Conservation (phyloP, 2,113 vertebrate species). For the Sinocyclocheilus anshuiensis region DNA sequence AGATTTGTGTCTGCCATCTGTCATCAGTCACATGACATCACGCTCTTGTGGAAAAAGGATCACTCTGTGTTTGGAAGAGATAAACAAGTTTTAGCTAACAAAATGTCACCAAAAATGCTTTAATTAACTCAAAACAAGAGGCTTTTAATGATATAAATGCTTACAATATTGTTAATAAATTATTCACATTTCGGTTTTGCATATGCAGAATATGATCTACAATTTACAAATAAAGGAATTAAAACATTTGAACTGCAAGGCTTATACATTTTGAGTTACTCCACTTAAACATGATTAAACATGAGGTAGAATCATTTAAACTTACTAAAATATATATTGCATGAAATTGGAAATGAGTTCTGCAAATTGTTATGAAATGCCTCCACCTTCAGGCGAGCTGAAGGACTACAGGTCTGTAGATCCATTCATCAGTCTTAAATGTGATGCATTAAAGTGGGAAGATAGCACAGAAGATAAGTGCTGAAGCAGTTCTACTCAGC, state of each 20-base stretch:
- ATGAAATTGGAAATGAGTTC: background rate
- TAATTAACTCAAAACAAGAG: too few relatives aligned
- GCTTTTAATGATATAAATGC: background rate
- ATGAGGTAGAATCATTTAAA: background rate
- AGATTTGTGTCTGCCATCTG: slow-evolving; percentile 4
- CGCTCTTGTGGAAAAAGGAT: background rate
- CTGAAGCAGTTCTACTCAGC: too few relatives aligned
- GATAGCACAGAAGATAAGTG: too few relatives aligned
- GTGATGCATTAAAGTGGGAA: background rate
- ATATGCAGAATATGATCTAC: background rate
- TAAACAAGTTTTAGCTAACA: background rate
- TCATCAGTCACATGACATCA: background rate
- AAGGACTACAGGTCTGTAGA: background rate
- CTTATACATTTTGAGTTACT: background rate
- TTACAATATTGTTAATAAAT: background rate
- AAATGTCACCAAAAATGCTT: background rate
- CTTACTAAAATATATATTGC: background rate
- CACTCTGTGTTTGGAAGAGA: background rate
- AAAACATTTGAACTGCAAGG: background rate
- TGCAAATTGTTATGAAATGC: background rate
- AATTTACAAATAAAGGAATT: background rate
- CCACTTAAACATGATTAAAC: background rate
- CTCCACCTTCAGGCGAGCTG: slow-evolving; percentile 22
- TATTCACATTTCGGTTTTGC: background rate
- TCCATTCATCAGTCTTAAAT: background rate